Evolutionary conservation across 2,797 vertebrate species (phyloP).

Genomic region (Triplophysa bombifrons): DNA sequence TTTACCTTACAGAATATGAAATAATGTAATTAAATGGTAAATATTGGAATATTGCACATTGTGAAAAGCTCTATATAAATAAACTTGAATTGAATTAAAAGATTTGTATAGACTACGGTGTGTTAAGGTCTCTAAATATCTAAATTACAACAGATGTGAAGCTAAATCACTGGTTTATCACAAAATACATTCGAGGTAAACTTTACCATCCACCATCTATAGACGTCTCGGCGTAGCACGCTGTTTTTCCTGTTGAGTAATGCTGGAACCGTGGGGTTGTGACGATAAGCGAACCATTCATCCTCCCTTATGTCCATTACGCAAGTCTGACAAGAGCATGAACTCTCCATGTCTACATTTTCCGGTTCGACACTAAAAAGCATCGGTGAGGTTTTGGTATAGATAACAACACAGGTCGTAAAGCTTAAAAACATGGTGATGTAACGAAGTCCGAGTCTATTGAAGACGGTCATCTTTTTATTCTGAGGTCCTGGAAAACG

Average conservation of each 20-base stretch:
- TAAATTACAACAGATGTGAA: background rate
- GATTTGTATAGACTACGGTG: too few relatives aligned
- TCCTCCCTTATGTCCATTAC: conserved; percentile 5
- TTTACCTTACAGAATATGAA: too few relatives aligned
- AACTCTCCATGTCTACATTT: background rate
- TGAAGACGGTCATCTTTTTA: background rate
- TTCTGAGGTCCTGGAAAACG: background rate
- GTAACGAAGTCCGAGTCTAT: background rate
- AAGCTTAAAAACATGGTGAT: background rate
- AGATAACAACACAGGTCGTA: background rate
- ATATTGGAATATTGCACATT: too few relatives aligned
- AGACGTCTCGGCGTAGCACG: conserved; percentile 80
- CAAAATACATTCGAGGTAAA: background rate
- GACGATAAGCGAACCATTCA: conserved; percentile 52
- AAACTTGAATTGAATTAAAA: too few relatives aligned
- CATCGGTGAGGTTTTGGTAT: background rate
- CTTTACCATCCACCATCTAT: conserved; percentile 82
- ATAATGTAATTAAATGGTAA: too few relatives aligned
- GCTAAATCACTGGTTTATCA: background rate
- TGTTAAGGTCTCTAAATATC: background rate
- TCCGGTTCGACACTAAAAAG: background rate
- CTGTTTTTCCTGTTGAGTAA: conserved; percentile 85
- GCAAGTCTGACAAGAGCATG: conserved; percentile 11
- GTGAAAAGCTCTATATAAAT: too few relatives aligned
- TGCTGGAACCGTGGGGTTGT: conserved; percentile 83